phyloP scores from a whole-genome alignment of 2,113 vertebrate species.

The Girardinichthys multiradiatus region DNA sequence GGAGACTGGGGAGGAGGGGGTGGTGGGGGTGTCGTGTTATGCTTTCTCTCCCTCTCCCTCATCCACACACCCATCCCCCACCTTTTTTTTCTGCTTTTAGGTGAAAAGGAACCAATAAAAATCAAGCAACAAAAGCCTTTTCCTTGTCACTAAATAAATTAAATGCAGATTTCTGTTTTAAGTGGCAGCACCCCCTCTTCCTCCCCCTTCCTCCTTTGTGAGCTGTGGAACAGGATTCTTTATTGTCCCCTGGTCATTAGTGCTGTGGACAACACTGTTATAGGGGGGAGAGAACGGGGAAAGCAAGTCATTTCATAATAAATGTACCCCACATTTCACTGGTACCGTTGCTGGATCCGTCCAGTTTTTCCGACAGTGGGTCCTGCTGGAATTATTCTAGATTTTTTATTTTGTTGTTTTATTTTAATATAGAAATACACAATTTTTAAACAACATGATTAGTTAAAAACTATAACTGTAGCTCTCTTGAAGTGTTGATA shows the following conservation, averaged over 20 bases:
- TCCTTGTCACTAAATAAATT: conserved; percentile 80
- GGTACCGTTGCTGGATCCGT: not conserved
- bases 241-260: conserved; percentile 72
- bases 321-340: not conserved
- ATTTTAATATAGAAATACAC: not conserved
- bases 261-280: conserved; percentile 60
- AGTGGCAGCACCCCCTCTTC: conserved; percentile 46
- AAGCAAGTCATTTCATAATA: conserved; percentile 32
- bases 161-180: conserved; percentile 78
- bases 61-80: conserved; percentile 65
- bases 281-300: conserved; percentile 16
- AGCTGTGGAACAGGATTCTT: conserved; percentile 61
- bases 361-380: not conserved
- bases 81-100: conserved; percentile 56
- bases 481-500: not conserved
- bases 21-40: conserved; percentile 41
- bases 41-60: conserved; percentile 48
- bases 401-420: not conserved
- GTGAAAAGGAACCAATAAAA: conserved; percentile 79
- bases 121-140: conserved; percentile 75
- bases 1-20: conserved; percentile 6
- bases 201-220: conserved; percentile 41
- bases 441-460: not conserved
- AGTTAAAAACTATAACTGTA: not conserved
- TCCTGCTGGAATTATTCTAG: not conserved